These are phyloP conservation scores for Tretioscincus oriximinensis DNA, from an alignment of 2,113 vertebrate genomes.

Conservation along the genomic window DNA sequence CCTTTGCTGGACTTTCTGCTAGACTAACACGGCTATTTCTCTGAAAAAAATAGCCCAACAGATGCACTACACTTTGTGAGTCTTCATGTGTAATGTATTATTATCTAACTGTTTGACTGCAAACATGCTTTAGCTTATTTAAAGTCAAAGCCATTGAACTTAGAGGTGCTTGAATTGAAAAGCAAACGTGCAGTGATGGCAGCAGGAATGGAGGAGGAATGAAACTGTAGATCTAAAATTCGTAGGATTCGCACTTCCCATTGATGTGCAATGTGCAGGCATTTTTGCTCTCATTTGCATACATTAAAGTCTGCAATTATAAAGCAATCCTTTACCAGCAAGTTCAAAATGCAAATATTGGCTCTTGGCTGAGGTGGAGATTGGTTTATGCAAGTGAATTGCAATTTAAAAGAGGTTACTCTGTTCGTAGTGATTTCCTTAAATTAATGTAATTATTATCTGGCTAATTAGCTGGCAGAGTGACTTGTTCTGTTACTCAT, in stretches of 20 bases:
- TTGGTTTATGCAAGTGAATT: constrained; percentile 56
- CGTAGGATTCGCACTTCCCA: constrained; percentile 54
- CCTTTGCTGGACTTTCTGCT: too few species aligned
- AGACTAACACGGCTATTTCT: too few species aligned
- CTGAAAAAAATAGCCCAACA: too few species aligned
- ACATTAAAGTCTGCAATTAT: constrained; percentile 68
- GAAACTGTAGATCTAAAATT: constrained; percentile 55
- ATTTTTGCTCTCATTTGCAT: constrained; percentile 67
- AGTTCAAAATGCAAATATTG: constrained; percentile 75
- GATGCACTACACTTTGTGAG: constrained; percentile 5
- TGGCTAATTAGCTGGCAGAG: constrained; percentile 61
- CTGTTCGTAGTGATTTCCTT: constrained; percentile 59
- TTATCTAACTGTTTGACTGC: constrained; percentile 19
- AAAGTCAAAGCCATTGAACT: constrained; percentile 50
- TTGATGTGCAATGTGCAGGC: constrained; percentile 53
- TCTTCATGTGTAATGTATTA: constrained; percentile 40
- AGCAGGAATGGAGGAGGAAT: constrained; percentile 21
- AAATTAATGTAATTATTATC: constrained; percentile 70
- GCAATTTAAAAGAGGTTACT: constrained; percentile 56
- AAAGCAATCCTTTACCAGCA: constrained; percentile 53
- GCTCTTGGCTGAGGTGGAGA: constrained; percentile 50
- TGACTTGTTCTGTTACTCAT: constrained; percentile 59
- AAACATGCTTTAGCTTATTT: constrained; percentile 42
- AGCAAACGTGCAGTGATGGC: constrained; percentile 34
- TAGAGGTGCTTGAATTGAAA: constrained; percentile 19